Evolutionary conservation across 2,888 invertebrate species (phyloP).

Genomic region (Plutella xylostella): DNA sequence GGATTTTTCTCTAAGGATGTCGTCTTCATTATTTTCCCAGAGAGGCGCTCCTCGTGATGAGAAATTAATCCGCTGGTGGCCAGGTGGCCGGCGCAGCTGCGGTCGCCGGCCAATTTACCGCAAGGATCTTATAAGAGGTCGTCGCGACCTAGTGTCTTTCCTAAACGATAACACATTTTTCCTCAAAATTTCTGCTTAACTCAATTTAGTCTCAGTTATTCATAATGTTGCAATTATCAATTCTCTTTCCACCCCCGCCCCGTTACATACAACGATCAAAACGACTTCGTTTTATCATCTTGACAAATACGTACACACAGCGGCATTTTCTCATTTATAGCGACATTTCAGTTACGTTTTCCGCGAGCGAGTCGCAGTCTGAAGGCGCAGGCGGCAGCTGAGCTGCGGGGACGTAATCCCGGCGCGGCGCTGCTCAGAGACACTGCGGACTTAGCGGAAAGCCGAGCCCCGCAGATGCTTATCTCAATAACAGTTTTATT

Average conservation of each 20-base stretch:
- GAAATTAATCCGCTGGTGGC: constrained; percentile 61
- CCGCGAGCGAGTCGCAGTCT: constrained; percentile 32
- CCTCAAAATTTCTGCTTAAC: too few species aligned
- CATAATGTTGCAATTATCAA: too few species aligned
- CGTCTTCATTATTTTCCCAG: constrained; percentile 53
- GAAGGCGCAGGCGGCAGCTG: constrained; percentile 25
- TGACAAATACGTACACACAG: constrained; percentile 1
- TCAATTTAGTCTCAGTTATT: too few species aligned
- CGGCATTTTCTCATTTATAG: constrained; percentile 8
- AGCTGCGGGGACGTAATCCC: constrained; percentile 54
- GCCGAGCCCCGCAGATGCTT: constrained; percentile 65
- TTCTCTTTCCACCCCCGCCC: too few species aligned
- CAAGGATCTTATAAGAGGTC: too few species aligned
- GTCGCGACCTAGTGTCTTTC: too few species aligned
- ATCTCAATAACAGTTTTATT: constrained; percentile 71
- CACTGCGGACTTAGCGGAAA: constrained; percentile 65
- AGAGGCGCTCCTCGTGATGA: constrained; percentile 54
- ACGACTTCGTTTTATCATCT: constrained; percentile 4
- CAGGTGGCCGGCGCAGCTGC: constrained; percentile 37
- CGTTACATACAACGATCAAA: background rate
- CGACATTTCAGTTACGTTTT: constrained; percentile 8
- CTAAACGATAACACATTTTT: too few species aligned
- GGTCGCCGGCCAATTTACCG: constrained; percentile 41
- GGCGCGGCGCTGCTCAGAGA: constrained; percentile 65
- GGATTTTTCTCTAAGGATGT: constrained; percentile 57